These are phyloP conservation scores for Rafetus swinhoei DNA, from an alignment of 2,113 vertebrate genomes.

Conservation along the genomic window DNA sequence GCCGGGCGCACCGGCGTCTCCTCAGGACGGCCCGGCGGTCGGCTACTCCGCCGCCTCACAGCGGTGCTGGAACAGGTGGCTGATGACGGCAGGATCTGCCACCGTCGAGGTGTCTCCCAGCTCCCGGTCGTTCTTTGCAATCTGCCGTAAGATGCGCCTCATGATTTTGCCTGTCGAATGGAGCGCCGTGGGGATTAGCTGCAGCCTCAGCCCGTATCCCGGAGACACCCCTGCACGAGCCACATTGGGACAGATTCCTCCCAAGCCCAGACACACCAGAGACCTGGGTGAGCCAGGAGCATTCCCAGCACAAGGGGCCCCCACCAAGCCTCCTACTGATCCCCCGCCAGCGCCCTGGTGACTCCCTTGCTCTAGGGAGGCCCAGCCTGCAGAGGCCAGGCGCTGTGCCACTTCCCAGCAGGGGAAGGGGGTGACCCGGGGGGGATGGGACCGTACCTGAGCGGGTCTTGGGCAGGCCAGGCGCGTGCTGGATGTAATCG, in stretches of 20 bases:
- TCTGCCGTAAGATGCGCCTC: slow-evolving; percentile 91
- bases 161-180: slow-evolving; percentile 92
- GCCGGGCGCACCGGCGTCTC: background rate
- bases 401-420: background rate
- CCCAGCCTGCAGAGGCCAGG: background rate
- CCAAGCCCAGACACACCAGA: background rate
- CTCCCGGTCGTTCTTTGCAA: slow-evolving; percentile 91
- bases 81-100: slow-evolving; percentile 88
- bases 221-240: background rate
- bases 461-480: slow-evolving; percentile 95
- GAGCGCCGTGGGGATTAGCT: background rate
- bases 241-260: background rate
- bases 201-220: no score
- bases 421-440: no score
- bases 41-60: slow-evolving; percentile 82
- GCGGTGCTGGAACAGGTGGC: slow-evolving; percentile 89
- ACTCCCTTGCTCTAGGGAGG: background rate
- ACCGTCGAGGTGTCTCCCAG: slow-evolving; percentile 93
- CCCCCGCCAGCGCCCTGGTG: background rate
- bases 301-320: background rate
- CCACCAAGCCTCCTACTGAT: no score
- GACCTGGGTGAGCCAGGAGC: background rate
- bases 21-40: background rate
- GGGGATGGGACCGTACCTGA: slow-evolving; percentile 88
- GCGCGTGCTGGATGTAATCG: slow-evolving; percentile 95